Percentiles rank a stretch among this genome's conserved stretches.
These are phyloP conservation scores for Botia kubotai DNA, from an alignment of 2,797 vertebrate genomes.

Conservation along the genomic window DNA sequence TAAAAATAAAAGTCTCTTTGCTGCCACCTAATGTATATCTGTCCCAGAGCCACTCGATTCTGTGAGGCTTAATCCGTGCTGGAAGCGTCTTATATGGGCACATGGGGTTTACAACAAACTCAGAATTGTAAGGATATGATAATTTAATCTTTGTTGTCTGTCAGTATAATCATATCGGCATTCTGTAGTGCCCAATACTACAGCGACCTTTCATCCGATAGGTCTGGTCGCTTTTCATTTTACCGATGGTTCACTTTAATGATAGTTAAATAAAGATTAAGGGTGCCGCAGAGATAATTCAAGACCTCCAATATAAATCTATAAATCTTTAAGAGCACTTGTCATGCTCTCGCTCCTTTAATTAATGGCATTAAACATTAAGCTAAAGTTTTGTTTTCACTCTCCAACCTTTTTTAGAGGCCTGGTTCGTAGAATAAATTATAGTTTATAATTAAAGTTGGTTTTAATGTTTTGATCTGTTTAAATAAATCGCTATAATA, in stretches of 20 bases:
- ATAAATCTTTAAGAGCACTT: slow-evolving; percentile 73
- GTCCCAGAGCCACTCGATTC: slow-evolving; percentile 34
- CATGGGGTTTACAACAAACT: slow-evolving; percentile 63
- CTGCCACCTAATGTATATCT: slow-evolving; percentile 85
- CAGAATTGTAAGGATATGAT: slow-evolving; percentile 76
- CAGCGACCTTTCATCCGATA: slow-evolving; percentile 67
- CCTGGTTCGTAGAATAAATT: too few relatives aligned
- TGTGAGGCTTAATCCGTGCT: slow-evolving; percentile 57
- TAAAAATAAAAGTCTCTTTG: slow-evolving; percentile 77
- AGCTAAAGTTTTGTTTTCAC: slow-evolving; percentile 29
- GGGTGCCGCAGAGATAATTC: slow-evolving; percentile 79
- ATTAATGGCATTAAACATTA: slow-evolving; percentile 54
- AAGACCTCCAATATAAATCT: slow-evolving; percentile 71
- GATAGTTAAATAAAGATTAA: slow-evolving; percentile 85
- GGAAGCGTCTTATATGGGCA: slow-evolving; percentile 38
- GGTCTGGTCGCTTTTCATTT: slow-evolving; percentile 71
- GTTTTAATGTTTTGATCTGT: not conserved
- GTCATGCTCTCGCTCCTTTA: slow-evolving; percentile 49
- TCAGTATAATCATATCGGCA: slow-evolving; percentile 81
- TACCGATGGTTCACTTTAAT: slow-evolving; percentile 83
- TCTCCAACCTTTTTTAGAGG: too few relatives aligned
- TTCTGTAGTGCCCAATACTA: slow-evolving; percentile 69
- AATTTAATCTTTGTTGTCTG: slow-evolving; percentile 83
- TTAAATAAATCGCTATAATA: not conserved
- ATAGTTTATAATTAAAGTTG: not conserved